Evolutionary conservation across 2,797 vertebrate genomes (phyloP), one percentile per base, ranked within the genome.

Genomic region (Phalloptychus januarius): DNA sequence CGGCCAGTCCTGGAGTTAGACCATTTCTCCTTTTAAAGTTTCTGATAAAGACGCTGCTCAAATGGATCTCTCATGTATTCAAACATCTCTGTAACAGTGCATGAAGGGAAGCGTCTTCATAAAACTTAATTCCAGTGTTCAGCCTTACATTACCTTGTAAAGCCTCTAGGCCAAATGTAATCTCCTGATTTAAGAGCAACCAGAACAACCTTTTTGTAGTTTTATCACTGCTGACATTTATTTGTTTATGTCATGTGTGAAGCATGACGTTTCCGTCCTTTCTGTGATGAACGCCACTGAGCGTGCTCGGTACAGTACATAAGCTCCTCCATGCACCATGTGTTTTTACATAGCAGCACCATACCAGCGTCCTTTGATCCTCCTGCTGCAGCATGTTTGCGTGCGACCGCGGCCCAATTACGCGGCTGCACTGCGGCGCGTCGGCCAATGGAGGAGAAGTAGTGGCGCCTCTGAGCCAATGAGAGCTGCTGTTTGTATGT

Each of bases 291-390:
- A 40, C 10, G 8, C 12, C 8, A 69, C 65, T 42, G 65, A 69
- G 38, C 2, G 10, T 42, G 36, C 40, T 42, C 61, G 11, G 18
- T 38, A 38, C 61, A 23, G 61, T 23, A 11, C 61, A 65, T 16
- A 2, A 69, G 38, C 40, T 15, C n/a, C 28, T 58, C 45, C 33
- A 45, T 63, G 75, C 44, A 40, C 46, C 74, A 38, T 56, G 28
- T 74, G 78, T 80, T 83, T 88, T 85, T 74, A 71, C 78, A 23
- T 31, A 36, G 45, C 28, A n/a, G 45, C 25, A 61, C 54, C 13
- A n/a, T 16, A 67, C 50, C 38, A 31, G 72, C 82, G 80, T 86
- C 72, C 78, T 86, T 86, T 91, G 84, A 89, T 90, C 73, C 40
- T 6, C 8, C 15, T 15, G 45, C 38, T 45, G 2, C 76, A 81